Base-by-base conservation (phyloP, 37 sponge, comb jelly and placozoan genomes). In the Petrosia ficiformis region DNA sequence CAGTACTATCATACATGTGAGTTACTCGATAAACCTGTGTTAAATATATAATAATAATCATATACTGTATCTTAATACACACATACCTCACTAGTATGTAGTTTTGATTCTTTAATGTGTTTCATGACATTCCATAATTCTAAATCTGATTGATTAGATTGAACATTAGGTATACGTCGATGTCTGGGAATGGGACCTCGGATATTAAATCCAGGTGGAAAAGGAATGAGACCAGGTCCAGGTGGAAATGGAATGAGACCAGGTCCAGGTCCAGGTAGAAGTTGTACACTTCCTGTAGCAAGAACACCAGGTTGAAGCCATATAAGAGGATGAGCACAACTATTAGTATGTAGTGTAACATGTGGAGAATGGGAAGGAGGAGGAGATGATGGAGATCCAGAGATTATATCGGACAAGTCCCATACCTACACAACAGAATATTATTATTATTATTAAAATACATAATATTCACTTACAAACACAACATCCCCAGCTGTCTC, bases 1-100 rank as follows among this genome's bases (percentile, higher is more conserved):
- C 65, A 2, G 22, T 25, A 28, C 65, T 33, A 63, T 48, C 73
- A 29, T 81, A 73, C 39, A 81, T 73, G 67, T 72, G 65, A 2
- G 34, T 65, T 0, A 41, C 57, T 43, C 64, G 44, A 44, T 66
- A 64, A 0, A 65, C 70, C 39, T 66, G 64, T 61, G 54, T 48
- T 19, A 19, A 48, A 14, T 19, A 19, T 48, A 48, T 48, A 48
- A 48, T 48, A 48, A 48, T 48, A 48, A 48, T 48, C 54, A 48
- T 48, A 14, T 14, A 48, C 54, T 48, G 54, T 48, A 8, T 19
- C 54, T 19, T 8, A 14, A 14, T 48, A 14, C 14, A 19, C 8
- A 8, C 8, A 19, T 48, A 48, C 54, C 8, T 48, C 14, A 14
- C 54, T 48, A 14, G 54, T 48, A 19, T 8, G 54, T 48, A 19